Evolutionary conservation across 2,888 invertebrate species (phyloP).

Genomic region (Troides oblongomaculatus): DNA sequence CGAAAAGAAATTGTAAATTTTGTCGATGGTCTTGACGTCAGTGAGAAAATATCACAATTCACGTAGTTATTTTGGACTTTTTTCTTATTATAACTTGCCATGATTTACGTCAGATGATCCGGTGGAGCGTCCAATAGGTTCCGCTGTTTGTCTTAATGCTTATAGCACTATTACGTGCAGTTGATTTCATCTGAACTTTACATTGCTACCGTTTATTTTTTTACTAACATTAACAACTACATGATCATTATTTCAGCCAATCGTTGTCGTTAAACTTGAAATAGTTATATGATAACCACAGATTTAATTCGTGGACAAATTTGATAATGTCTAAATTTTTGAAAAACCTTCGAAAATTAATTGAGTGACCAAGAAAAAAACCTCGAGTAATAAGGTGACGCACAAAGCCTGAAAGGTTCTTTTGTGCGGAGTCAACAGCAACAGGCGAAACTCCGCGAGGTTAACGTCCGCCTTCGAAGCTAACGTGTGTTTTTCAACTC

Average conservation of each 20-base stretch:
- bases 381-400: slow-evolving; percentile 11
- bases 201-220: too few relatives aligned
- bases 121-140: not conserved
- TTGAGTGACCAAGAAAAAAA: slow-evolving; percentile 8
- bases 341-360: not conserved
- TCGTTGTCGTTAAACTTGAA: too few relatives aligned
- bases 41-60: too few relatives aligned
- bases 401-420: slow-evolving; percentile 26
- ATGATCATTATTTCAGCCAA: too few relatives aligned
- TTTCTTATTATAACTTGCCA: not conserved
- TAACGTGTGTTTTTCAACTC: slow-evolving; percentile 21
- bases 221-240: too few relatives aligned
- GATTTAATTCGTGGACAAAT: too few relatives aligned
- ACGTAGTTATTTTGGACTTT: not conserved
- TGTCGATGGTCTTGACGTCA: too few relatives aligned
- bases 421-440: slow-evolving; percentile 21
- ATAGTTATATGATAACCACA: too few relatives aligned
- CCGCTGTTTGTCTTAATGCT: not conserved
- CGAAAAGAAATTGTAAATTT: too few relatives aligned
- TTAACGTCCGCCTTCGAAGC: slow-evolving; percentile 23
- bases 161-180: not conserved
- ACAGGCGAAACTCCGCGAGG: slow-evolving; percentile 25
- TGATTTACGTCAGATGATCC: not conserved
- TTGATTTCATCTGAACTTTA: not conserved
- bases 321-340: not conserved